Evolutionary conservation across 2,797 vertebrate genomes (phyloP), one percentile per base, ranked within the genome.

Genomic region (Paratrypauchen microcephalus): DNA sequence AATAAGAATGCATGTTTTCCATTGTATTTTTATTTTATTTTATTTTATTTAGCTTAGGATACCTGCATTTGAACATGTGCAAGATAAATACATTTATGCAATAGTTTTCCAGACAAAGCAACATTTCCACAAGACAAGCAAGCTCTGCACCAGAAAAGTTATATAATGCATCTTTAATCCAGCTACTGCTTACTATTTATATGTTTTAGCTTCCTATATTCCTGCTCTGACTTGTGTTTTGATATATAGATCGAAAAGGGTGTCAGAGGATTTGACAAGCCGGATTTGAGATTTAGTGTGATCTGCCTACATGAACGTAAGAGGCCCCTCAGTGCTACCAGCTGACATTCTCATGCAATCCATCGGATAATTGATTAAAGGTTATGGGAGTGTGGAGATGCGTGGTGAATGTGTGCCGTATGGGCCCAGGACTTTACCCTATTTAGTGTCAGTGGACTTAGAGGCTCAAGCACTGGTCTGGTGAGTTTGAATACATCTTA

Each of bases 281-380:
- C 52, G 71, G 57, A 68, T 5, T 63, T 73, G 65, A 76, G 80
- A 71, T 74, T 88, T 81, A 60, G 56, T 83, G 61, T 80, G 71
- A 82, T 85, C 47, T 77, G 70, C 28, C 36, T 79, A 58, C 72
- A 74, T 50, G 68, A 32, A 41, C 56, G 52, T 58, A 61, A 71
- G 78, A 78, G 77, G 78, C 66, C 79, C 60, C 80, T 82, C 74
- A 86, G 76, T 78, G 74, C 72, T 84, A 88, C 86, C 82, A 88
- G 86, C 84, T 89, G 84, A 91, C 89, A 91, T 87, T 87, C 78
- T 79, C 78, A 69, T 82, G 86, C 78, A 87, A 85, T 84, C 77
- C 75, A 76, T 75, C 83, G 68, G 84, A 85, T 90, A 90, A 93
- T 89, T 92, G 88, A 91, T 92, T 91, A 89, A 88, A 88, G 78